Evolutionary conservation across 2,797 vertebrate species (phyloP).

Genomic region (Leptoclinus maculatus): DNA sequence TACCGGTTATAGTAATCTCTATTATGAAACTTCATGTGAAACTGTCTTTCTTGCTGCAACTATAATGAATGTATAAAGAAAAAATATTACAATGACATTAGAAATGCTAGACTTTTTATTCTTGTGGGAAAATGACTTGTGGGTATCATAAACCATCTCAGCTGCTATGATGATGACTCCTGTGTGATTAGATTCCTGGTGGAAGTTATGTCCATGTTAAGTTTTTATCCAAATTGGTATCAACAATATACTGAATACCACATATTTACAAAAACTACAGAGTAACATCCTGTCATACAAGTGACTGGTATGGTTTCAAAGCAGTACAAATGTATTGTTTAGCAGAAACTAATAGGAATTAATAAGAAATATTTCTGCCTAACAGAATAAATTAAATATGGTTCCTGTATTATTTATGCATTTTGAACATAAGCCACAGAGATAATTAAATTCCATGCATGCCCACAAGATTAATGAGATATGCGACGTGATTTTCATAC

Average conservation of each 20-base stretch:
- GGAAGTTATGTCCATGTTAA: neutral
- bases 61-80: conserved; percentile 34
- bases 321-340: neutral
- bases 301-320: conserved; percentile 8
- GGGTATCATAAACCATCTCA: neutral
- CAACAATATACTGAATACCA: neutral
- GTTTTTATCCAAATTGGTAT: neutral
- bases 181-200: neutral
- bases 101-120: conserved; percentile 39
- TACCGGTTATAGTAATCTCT: neutral
- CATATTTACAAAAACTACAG: neutral
- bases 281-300: neutral
- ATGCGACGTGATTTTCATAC: conserved; percentile 1
- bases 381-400: neutral
- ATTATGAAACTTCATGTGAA: conserved; percentile 39
- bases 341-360: neutral
- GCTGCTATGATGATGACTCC: neutral
- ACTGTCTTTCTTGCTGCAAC: conserved; percentile 20
- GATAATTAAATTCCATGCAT: conserved; percentile 22
- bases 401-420: conserved; percentile 23
- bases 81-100: conserved; percentile 21
- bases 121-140: conserved; percentile 7
- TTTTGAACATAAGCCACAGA: conserved; percentile 23
- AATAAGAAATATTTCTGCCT: neutral
- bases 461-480: conserved; percentile 9